These are phyloP conservation scores for Terrapene triunguis DNA, from an alignment of 2,113 vertebrate genomes.

Conservation along the genomic window DNA sequence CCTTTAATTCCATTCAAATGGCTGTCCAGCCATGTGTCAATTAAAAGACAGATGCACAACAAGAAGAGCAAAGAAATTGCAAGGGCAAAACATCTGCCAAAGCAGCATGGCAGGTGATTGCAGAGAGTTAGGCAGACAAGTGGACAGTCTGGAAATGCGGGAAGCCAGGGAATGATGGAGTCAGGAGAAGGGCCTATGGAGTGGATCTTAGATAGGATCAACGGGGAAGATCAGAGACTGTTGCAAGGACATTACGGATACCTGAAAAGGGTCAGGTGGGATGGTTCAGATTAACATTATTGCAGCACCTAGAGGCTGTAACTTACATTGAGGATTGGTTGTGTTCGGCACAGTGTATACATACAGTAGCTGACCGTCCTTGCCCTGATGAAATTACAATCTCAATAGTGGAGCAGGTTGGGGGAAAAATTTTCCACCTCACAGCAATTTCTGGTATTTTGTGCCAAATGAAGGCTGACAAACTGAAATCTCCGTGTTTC, in stretches of 20 bases:
- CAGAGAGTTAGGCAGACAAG: neutral
- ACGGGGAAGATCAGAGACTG: neutral
- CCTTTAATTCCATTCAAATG: slow-evolving; percentile 54
- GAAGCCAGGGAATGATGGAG: neutral
- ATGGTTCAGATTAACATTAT: neutral
- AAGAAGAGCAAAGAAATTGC: neutral
- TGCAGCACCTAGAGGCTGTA: neutral
- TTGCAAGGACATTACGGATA: neutral
- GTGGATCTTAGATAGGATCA: neutral
- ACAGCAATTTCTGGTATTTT: neutral
- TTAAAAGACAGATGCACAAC: slow-evolving; percentile 5
- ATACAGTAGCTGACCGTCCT: neutral
- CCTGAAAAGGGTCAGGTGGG: neutral
- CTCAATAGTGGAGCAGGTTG: neutral
- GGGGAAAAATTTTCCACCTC: neutral
- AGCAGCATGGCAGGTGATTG: neutral
- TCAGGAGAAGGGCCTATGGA: neutral
- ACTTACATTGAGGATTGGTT: neutral
- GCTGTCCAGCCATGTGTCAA: slow-evolving; percentile 53
- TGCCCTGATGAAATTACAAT: neutral
- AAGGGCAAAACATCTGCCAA: slow-evolving; percentile 25
- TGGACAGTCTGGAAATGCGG: neutral
- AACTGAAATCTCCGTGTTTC: neutral
- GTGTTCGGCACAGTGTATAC: neutral
- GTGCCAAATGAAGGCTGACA: neutral